Evolutionary conservation across 2,888 invertebrate species (phyloP).

Genomic region (Agapetus fuscipes): DNA sequence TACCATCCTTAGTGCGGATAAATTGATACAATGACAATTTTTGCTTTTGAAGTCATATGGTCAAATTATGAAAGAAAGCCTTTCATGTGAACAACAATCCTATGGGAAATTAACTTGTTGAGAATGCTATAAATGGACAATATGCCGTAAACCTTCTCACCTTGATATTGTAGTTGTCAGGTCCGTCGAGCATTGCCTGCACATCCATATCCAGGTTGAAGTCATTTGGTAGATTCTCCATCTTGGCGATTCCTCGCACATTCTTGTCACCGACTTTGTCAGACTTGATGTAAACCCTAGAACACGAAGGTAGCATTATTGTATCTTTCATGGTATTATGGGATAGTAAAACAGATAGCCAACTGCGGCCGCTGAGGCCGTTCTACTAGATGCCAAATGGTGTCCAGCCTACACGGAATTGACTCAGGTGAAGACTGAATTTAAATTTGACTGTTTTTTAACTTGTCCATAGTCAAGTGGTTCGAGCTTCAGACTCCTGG

Average conservation of each 20-base stretch:
- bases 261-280: conserved; percentile 44
- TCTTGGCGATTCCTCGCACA: conserved; percentile 45
- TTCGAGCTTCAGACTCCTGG: neutral
- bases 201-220: conserved; percentile 44
- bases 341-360: too few relatives aligned
- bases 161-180: conserved; percentile 57
- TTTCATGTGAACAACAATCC: too few relatives aligned
- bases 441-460: neutral
- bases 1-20: too few relatives aligned
- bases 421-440: conserved; percentile 24
- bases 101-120: too few relatives aligned
- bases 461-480: too few relatives aligned
- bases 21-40: too few relatives aligned
- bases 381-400: neutral
- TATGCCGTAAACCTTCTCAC: too few relatives aligned
- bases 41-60: too few relatives aligned
- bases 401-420: neutral
- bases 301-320: neutral
- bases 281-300: conserved; percentile 35
- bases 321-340: neutral
- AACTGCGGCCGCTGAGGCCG: too few relatives aligned
- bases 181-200: conserved; percentile 46
- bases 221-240: conserved; percentile 44
- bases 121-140: too few relatives aligned
- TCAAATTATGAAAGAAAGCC: too few relatives aligned